phyloP scores from a whole-genome alignment of 1,140 invertebrate species.

The Drosophila tristis region DNA sequence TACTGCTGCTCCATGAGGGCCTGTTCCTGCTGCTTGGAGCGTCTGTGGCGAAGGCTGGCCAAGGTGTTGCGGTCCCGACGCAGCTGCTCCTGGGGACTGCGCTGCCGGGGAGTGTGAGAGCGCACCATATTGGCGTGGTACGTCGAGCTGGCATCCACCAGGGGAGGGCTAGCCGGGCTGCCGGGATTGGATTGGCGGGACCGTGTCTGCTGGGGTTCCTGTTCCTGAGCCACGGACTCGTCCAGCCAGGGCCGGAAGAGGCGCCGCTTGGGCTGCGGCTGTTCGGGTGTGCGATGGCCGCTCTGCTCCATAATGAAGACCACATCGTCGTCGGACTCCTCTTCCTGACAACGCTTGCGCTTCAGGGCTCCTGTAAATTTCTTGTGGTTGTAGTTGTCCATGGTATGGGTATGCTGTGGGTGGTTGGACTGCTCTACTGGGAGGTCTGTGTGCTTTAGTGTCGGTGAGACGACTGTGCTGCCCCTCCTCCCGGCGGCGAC shows the following conservation, averaged over 20 bases:
- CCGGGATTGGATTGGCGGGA: neutral
- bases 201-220: conserved; percentile 9
- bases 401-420: conserved; percentile 27
- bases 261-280: conserved; percentile 49
- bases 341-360: conserved; percentile 58
- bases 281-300: conserved; percentile 24
- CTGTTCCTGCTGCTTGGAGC: conserved; percentile 53
- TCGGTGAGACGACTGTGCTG: conserved; percentile 63
- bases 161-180: conserved; percentile 1
- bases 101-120: conserved; percentile 35
- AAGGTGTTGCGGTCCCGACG: conserved; percentile 61
- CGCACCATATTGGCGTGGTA: conserved; percentile 65
- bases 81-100: conserved; percentile 61
- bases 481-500: conserved; percentile 40
- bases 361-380: conserved; percentile 60
- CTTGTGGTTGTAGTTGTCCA: conserved; percentile 62
- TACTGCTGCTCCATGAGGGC: conserved; percentile 54
- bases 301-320: conserved; percentile 53
- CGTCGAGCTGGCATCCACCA: conserved; percentile 16
- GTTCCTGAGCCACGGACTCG: conserved; percentile 2
- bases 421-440: neutral
- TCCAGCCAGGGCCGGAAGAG: conserved; percentile 68
- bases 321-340: conserved; percentile 61
- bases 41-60: conserved; percentile 54
- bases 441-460: conserved; percentile 43